Conservation (phyloP, 2,797 vertebrate genomes). For the Thripadectes ignobilis region DNA sequence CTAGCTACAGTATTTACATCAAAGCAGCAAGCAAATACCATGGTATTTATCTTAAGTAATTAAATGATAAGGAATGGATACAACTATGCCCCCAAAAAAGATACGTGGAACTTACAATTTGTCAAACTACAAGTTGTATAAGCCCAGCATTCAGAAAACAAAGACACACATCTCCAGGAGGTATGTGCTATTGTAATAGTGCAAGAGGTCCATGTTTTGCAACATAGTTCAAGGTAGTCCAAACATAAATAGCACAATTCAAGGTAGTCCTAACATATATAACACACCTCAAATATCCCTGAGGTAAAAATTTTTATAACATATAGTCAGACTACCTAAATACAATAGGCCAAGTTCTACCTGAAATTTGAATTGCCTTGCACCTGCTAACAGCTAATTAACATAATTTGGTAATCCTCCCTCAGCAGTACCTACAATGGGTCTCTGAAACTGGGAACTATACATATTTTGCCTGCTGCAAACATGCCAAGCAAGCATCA, state of each 20-base stretch:
- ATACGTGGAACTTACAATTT: constrained; percentile 86
- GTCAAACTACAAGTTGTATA: constrained; percentile 85
- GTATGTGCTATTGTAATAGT: constrained; percentile 45
- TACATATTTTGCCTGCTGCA: neutral
- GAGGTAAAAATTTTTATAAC: neutral
- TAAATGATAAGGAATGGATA: constrained; percentile 34
- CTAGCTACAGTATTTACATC: constrained; percentile 39
- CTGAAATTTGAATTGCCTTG: neutral
- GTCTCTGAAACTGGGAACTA: constrained; percentile 1
- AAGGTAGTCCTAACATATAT: neutral
- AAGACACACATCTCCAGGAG: constrained; percentile 68
- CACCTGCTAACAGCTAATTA: neutral
- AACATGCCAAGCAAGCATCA: neutral
- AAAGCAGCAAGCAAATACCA: constrained; percentile 20
- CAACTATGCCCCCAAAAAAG: constrained; percentile 85
- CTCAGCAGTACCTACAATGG: neutral
- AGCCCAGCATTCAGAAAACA: constrained; percentile 78
- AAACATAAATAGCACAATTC: neutral
- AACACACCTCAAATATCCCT: neutral
- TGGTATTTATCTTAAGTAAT: constrained; percentile 32
- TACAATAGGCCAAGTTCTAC: neutral
- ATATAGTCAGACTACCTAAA: neutral
- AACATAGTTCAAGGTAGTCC: neutral
- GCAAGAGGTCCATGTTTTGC: neutral
- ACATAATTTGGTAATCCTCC: neutral